A percentile compares a stretch with the other conserved stretches of the same genome.
phyloP scores from a whole-genome alignment of 2,888 invertebrate genomes.

The Coecobrya sp. region DNA sequence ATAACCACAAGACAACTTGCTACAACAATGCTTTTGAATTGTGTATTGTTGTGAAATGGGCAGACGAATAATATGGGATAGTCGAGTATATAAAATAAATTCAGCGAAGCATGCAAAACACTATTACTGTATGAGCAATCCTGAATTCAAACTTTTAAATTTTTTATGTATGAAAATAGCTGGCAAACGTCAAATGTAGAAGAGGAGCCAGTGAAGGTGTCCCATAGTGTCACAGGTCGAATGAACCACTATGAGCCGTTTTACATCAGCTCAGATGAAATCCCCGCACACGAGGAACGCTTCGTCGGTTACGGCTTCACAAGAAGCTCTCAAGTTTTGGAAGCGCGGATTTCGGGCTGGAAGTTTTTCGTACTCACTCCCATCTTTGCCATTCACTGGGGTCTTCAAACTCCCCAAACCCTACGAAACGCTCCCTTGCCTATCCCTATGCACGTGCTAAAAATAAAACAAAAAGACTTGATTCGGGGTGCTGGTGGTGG shows the following conservation, averaged over 20 bases:
- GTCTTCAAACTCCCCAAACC: constrained; percentile 90
- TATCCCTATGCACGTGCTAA: constrained; percentile 81
- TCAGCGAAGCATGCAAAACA: background rate
- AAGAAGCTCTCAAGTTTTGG: constrained; percentile 97
- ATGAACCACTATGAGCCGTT: constrained; percentile 94
- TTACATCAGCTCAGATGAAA: constrained; percentile 93
- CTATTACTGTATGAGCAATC: background rate
- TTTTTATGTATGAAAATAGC: constrained; percentile 88
- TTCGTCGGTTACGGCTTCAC: constrained; percentile 97
- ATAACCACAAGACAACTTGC: background rate
- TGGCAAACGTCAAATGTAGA: constrained; percentile 90
- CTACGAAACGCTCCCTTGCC: constrained; percentile 81
- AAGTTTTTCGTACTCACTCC: constrained; percentile 96
- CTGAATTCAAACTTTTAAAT: background rate
- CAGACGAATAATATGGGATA: background rate
- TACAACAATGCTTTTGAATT: background rate
- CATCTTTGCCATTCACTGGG: constrained; percentile 96
- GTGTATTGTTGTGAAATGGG: background rate
- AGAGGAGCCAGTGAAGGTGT: constrained; percentile 91
- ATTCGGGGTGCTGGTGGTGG: constrained; percentile 69
- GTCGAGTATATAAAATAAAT: background rate
- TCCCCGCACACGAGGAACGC: constrained; percentile 95
- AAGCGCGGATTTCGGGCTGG: constrained; percentile 96
- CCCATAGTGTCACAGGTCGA: constrained; percentile 91
- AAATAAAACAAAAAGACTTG: constrained; percentile 81